Evolutionary conservation across 64 coral and sea anemone species (phyloP).

Genomic region (Orbicella faveolata): DNA sequence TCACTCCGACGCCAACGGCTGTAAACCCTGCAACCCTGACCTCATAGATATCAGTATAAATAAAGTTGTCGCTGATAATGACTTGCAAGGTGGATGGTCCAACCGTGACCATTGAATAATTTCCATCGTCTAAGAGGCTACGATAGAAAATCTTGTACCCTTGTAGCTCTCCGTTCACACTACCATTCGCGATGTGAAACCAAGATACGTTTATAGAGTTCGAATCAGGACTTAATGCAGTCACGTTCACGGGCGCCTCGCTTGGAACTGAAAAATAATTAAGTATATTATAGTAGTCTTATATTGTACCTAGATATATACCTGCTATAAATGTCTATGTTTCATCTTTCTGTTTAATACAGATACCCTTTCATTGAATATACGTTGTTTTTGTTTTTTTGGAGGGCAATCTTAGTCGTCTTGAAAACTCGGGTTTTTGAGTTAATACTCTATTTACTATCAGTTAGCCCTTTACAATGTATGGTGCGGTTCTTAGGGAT

Average conservation of each 20-base stretch:
- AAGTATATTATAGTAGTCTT: not conserved
- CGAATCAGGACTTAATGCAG: not conserved
- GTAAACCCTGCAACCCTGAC: conserved; percentile 13
- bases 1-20: not conserved
- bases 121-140: not conserved
- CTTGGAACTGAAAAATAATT: not conserved
- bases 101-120: not conserved
- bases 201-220: not conserved
- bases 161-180: not conserved
- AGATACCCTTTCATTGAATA: too few species aligned
- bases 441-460: too few species aligned
- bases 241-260: not conserved
- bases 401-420: too few species aligned
- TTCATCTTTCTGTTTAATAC: too few species aligned
- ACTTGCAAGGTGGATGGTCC: not conserved
- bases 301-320: too few species aligned
- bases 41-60: not conserved
- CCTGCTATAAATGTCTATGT: too few species aligned
- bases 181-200: not conserved
- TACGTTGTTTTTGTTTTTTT: too few species aligned
- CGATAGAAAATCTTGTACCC: conserved; percentile 10
- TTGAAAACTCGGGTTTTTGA: too few species aligned
- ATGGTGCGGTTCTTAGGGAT: too few species aligned
- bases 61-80: not conserved
- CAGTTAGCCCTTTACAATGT: too few species aligned